Evolutionary conservation across 2,888 invertebrate species (phyloP).

Genomic region (Protula sp.): DNA sequence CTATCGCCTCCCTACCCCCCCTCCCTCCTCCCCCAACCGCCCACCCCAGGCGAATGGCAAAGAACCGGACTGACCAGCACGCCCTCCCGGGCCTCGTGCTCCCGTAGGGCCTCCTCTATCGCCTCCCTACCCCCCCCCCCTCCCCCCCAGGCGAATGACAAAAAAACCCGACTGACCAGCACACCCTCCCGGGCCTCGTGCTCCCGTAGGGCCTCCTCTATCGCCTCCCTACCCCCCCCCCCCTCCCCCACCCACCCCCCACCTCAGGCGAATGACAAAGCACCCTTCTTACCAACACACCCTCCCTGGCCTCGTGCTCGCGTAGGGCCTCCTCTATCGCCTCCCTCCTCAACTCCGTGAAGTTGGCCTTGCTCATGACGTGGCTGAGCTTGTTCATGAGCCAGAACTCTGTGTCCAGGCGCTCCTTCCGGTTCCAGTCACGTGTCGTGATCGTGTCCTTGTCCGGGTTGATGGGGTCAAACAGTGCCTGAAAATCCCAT

Average conservation of each 20-base stretch:
- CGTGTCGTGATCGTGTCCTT: conserved; percentile 47
- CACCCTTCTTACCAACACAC: conserved; percentile 40
- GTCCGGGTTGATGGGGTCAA: conserved; percentile 53
- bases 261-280: too few species aligned
- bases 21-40: conserved; percentile 48
- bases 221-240: too few species aligned
- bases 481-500: conserved; percentile 39
- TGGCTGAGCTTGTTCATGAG: conserved; percentile 42
- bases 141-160: too few species aligned
- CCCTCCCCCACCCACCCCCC: too few species aligned
- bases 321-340: conserved; percentile 33
- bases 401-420: conserved; percentile 51
- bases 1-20: conserved; percentile 33
- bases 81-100: conserved; percentile 38
- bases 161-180: conserved; percentile 35
- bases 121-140: too few species aligned
- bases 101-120: conserved; percentile 34
- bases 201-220: conserved; percentile 36
- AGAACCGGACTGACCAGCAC: conserved; percentile 40
- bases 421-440: conserved; percentile 37
- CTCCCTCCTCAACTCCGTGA: conserved; percentile 39
- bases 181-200: conserved; percentile 40
- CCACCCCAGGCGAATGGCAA: too few species aligned
- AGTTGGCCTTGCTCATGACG: conserved; percentile 48
- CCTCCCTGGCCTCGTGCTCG: conserved; percentile 37